Evolutionary conservation across 2,888 invertebrate genomes (phyloP), one percentile per base, ranked within the genome.

Genomic region (Scotopteryx bipunctaria): DNA sequence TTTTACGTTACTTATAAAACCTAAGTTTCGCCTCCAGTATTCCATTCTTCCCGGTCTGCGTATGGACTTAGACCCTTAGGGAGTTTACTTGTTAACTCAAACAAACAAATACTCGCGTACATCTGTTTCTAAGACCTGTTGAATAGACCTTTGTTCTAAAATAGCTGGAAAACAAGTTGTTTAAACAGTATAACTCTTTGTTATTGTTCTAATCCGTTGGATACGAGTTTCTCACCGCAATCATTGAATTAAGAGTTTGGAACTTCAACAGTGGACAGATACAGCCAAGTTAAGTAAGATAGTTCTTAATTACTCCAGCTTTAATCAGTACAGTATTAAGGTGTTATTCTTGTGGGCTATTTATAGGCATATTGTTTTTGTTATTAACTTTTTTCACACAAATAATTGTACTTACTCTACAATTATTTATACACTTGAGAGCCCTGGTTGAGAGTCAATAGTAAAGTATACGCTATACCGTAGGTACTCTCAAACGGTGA

Each of bases 101-200:
- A 57, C 44, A 46, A 49, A 55, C 57, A 58, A 60, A 60, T 53
- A 56, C 43, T 23, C 23, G 17, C 23, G 55, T 37, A 36, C 52
- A 43, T 58, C 50, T 54, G 64, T 62, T 73, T 70, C 71, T 54
- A 25, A 52, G 73, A 73, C 63, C 52, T 67, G 71, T 68, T 72
- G 68, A 70, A 67, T 68, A 58, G 58, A 53, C 48, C 61, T 61
- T 61, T 61, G 61, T 61, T 59, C 57, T 59, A 55, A 53, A 55
- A 59, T 59, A 48, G 59, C 51, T 55, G 50, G 59, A 57, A 59
- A 59, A 55, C 43, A 54, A 58, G 33, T 51, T 45, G 56, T 53
- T 53, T 33, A 32, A 31, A 55, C 43, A 46, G 40, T 40, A 51
- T 47, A 52, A 53, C 48, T 57, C 55, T 55, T 59, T 54, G 50